Conservation (phyloP, 1,140 invertebrate species). For the Calliopsis andreniformis region DNA sequence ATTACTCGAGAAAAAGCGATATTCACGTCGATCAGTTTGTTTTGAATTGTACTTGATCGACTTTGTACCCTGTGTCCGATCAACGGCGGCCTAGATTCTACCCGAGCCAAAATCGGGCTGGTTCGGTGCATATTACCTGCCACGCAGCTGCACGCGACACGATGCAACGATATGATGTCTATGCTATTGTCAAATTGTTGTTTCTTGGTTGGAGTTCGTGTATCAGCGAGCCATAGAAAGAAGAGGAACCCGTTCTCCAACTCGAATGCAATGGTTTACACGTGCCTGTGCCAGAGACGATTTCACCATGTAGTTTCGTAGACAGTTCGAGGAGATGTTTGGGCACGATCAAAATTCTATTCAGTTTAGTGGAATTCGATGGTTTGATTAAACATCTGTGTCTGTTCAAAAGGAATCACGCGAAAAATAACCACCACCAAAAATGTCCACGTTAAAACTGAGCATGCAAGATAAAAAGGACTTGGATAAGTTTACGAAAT, state of each 20-base stretch:
- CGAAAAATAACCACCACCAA: slow-evolving; percentile 8
- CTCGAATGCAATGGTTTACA: slow-evolving; percentile 8
- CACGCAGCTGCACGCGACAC: slow-evolving; percentile 9
- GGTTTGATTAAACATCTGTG: not conserved
- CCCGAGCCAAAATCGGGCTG: not conserved
- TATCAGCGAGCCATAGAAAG: slow-evolving; percentile 5
- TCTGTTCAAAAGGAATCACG: not conserved
- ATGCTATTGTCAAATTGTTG: slow-evolving; percentile 20
- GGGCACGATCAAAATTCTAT: slow-evolving; percentile 23
- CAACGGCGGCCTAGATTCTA: not conserved
- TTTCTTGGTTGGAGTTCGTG: not conserved
- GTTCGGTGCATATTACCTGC: not conserved
- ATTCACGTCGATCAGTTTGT: slow-evolving; percentile 6
- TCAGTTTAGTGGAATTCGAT: slow-evolving; percentile 22
- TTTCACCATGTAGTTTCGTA: slow-evolving; percentile 23
- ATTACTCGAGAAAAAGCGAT: slow-evolving; percentile 19
- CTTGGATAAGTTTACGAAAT: slow-evolving; percentile 93
- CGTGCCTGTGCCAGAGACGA: not conserved
- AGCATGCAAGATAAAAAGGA: slow-evolving; percentile 88
- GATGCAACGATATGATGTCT: slow-evolving; percentile 33
- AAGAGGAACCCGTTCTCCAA: slow-evolving; percentile 1
- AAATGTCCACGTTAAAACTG: slow-evolving; percentile 81
- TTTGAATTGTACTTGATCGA: not conserved
- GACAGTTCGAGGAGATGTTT: not conserved
- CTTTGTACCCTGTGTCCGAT: not conserved